Evolutionary conservation across 2,797 vertebrate genomes (phyloP).

Genomic region (Eulemur albifrons): DNA sequence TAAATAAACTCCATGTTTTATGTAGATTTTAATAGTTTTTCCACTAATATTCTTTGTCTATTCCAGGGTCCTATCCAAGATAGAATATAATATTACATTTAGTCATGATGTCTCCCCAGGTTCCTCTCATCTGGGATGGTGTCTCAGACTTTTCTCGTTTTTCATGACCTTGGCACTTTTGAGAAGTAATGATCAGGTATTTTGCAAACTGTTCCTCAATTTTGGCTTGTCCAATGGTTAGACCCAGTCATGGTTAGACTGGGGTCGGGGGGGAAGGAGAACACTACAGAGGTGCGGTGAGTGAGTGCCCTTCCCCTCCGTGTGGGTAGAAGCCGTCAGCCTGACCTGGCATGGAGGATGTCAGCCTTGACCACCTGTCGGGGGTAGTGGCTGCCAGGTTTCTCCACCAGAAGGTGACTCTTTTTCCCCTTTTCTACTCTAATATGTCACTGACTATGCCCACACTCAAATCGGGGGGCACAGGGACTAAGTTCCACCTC

Average conservation of each 20-base stretch:
- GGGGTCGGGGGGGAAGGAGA: neutral
- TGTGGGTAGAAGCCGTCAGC: neutral
- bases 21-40: neutral
- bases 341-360: neutral
- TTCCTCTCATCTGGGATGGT: neutral
- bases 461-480: neutral
- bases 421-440: neutral
- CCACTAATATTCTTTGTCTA: neutral
- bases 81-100: neutral
- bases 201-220: neutral
- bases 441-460: neutral
- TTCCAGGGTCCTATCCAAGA: neutral
- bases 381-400: neutral
- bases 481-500: neutral
- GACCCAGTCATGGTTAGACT: neutral
- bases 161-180: neutral
- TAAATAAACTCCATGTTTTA: neutral
- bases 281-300: neutral
- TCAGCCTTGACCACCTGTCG: neutral
- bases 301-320: neutral
- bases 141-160: neutral
- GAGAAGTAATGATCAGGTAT: neutral
- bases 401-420: neutral
- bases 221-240: neutral
- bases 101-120: neutral